These are phyloP conservation scores for Autographa pulchrina DNA, from an alignment of 2,888 invertebrate genomes.

Conservation along the genomic window DNA sequence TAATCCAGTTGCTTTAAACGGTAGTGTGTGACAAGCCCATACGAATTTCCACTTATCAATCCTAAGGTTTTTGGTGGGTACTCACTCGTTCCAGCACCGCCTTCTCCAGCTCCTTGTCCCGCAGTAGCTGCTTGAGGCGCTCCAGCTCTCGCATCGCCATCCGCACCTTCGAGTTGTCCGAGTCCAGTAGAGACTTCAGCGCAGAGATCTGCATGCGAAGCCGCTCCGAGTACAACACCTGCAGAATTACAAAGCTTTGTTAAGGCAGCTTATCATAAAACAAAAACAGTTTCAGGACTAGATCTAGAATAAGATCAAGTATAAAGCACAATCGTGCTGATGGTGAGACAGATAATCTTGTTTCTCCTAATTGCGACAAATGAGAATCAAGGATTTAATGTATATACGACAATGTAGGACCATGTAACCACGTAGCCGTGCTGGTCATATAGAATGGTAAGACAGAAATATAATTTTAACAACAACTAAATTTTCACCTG, in stretches of 20 bases:
- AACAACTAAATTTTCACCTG: slow-evolving; percentile 68
- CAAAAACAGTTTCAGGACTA: too few relatives aligned
- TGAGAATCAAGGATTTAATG: too few relatives aligned
- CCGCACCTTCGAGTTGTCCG: slow-evolving; percentile 88
- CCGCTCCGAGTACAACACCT: slow-evolving; percentile 83
- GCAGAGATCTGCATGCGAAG: slow-evolving; percentile 89
- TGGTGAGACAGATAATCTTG: too few relatives aligned
- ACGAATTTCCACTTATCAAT: not conserved
- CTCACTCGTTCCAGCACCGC: slow-evolving; percentile 79
- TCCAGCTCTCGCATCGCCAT: slow-evolving; percentile 85
- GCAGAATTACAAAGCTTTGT: not conserved
- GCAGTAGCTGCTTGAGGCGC: slow-evolving; percentile 81
- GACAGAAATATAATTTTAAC: too few relatives aligned
- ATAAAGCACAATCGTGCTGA: too few relatives aligned
- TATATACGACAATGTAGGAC: too few relatives aligned
- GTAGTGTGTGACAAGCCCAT: not conserved
- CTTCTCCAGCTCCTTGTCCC: slow-evolving; percentile 83
- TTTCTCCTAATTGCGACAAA: too few relatives aligned
- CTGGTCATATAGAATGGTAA: too few relatives aligned
- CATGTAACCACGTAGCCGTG: too few relatives aligned
- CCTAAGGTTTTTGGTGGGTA: not conserved
- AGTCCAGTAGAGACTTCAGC: slow-evolving; percentile 88
- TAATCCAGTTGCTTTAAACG: too few relatives aligned
- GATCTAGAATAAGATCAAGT: too few relatives aligned
- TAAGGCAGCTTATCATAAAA: too few relatives aligned